Conservation (phyloP, 2,113 vertebrate species). For the Microtus montanus region DNA sequence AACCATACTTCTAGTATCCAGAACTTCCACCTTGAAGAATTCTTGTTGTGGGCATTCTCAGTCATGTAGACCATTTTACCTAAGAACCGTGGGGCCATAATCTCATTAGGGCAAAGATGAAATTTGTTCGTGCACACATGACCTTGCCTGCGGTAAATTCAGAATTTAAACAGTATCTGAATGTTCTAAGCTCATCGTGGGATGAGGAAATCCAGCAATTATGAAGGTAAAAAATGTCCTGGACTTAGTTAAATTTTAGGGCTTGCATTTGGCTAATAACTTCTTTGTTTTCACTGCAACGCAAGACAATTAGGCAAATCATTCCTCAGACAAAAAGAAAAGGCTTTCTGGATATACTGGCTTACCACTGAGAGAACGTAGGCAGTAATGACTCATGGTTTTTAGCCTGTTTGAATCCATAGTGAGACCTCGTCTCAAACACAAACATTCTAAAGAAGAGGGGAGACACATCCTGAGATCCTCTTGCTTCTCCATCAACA, state of each 20-base stretch:
- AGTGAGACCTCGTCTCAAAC: not conserved
- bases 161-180: not conserved
- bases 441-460: not conserved
- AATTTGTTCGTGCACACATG: constrained; percentile 80
- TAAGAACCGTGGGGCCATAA: not conserved
- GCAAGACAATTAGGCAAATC: not conserved
- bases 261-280: not conserved
- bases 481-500: not conserved
- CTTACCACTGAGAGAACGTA: not conserved
- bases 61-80: not conserved
- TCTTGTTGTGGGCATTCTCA: not conserved
- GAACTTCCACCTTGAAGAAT: not conserved
- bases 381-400: not conserved
- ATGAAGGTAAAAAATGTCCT: not conserved
- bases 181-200: not conserved
- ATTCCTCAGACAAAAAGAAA: not conserved
- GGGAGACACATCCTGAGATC: not conserved
- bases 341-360: not conserved
- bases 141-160: constrained; percentile 38
- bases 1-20: not conserved
- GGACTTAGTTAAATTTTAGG: not conserved
- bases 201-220: not conserved
- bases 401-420: not conserved
- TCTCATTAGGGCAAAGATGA: constrained; percentile 84
- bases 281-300: not conserved